Conservation (phyloP, 2,113 vertebrate species). For the Platysternon megacephalum region DNA sequence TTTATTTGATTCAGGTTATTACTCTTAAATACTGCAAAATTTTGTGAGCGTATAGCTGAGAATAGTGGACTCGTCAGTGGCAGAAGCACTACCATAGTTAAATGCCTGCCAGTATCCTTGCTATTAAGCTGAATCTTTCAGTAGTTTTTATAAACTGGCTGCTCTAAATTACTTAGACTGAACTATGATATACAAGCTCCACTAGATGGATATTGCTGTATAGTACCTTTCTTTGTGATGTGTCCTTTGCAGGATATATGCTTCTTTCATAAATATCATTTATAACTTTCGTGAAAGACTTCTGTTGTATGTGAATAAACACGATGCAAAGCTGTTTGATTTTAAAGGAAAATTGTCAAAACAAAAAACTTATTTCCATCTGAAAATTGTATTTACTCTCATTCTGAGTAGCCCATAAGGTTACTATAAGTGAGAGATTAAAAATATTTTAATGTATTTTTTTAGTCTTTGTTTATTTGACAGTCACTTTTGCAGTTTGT, state of each 20-base stretch:
- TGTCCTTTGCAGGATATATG: neutral
- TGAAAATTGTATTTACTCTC: neutral
- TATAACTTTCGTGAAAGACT: neutral
- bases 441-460: neutral
- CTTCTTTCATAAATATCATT: neutral
- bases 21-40: neutral
- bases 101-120: neutral
- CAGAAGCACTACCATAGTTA: neutral
- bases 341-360: neutral
- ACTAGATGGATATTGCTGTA: neutral
- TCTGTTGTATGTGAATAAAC: neutral
- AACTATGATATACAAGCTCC: neutral
- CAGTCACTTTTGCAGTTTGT: neutral
- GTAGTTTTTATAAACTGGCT: neutral
- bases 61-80: neutral
- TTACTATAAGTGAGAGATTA: neutral
- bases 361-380: neutral
- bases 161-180: neutral
- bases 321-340: neutral
- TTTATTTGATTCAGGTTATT: neutral
- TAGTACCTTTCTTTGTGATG: neutral
- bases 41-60: neutral
- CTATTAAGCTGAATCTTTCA: neutral
- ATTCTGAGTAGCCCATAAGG: neutral
- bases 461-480: neutral